Conservation (phyloP, 2,888 invertebrate species). For the Phyllotreta striolata region DNA sequence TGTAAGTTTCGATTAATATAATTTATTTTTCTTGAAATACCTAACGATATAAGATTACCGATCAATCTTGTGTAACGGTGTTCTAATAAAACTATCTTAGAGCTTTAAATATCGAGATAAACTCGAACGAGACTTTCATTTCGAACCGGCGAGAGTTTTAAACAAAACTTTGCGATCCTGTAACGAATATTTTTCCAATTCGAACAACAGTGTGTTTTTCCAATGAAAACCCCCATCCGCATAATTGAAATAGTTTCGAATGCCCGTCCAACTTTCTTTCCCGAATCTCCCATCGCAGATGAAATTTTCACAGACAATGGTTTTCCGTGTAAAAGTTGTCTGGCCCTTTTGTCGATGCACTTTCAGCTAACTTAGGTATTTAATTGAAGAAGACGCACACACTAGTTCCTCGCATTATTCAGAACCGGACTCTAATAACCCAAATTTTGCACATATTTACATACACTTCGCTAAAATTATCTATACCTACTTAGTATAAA, state of each 20-base stretch:
- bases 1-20: too few species aligned
- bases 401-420: background rate
- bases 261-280: conserved; percentile 36
- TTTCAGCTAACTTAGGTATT: conserved; percentile 52
- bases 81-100: too few species aligned
- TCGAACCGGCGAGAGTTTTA: background rate
- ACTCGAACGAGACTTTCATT: too few species aligned
- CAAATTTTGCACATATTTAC: background rate
- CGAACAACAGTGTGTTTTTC: conserved; percentile 35
- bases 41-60: too few species aligned
- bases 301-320: conserved; percentile 51
- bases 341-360: conserved; percentile 45
- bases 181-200: conserved; percentile 9
- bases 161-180: conserved; percentile 1
- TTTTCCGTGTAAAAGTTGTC: conserved; percentile 50
- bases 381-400: conserved; percentile 51
- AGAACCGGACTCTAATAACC: background rate
- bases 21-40: too few species aligned
- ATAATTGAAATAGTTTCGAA: conserved; percentile 49
- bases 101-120: too few species aligned
- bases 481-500: background rate
- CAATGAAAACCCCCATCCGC: conserved; percentile 40
- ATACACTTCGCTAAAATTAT: too few species aligned
- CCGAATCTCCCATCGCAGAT: conserved; percentile 41
- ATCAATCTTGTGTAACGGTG: too few species aligned